A percentile compares a stretch with the other conserved stretches of the same genome.
Evolutionary conservation across 2,888 invertebrate species (phyloP).

Genomic region (Andrena bicolor): DNA sequence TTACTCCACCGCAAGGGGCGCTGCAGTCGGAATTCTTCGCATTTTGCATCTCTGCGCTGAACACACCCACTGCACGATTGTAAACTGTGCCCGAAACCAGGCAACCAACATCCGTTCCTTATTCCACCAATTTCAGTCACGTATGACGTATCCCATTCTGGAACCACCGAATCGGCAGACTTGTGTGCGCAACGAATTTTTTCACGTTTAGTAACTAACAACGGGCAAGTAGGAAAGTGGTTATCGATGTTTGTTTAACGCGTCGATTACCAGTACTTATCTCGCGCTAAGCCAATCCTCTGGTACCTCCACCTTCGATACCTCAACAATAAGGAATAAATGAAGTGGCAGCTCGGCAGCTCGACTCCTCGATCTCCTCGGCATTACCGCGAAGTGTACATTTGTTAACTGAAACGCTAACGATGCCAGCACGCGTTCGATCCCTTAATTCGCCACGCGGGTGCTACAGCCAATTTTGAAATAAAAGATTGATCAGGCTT

Average conservation of each 20-base stretch:
- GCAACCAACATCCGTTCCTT: not conserved
- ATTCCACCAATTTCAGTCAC: not conserved
- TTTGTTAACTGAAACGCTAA: not conserved
- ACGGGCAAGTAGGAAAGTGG: not conserved
- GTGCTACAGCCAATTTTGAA: not conserved
- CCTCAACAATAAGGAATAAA: not conserved
- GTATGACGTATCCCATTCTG: not conserved
- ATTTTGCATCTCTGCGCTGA: no score
- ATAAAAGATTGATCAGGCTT: slow-evolving; percentile 9
- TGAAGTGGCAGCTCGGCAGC: not conserved
- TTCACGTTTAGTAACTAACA: not conserved
- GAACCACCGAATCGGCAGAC: not conserved
- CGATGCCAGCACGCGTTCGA: not conserved
- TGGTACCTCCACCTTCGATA: no score
- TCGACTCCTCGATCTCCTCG: not conserved
- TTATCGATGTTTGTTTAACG: not conserved
- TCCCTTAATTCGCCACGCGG: not conserved
- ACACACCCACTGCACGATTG: not conserved
- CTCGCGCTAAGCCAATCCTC: not conserved
- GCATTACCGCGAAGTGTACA: not conserved
- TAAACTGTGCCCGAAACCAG: not conserved
- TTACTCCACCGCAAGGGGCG: no score
- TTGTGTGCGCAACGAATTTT: not conserved
- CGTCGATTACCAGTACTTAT: not conserved
- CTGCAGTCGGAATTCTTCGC: no score